These are phyloP conservation scores for Lochmaea crataegi DNA, from an alignment of 2,888 invertebrate genomes.

Conservation along the genomic window DNA sequence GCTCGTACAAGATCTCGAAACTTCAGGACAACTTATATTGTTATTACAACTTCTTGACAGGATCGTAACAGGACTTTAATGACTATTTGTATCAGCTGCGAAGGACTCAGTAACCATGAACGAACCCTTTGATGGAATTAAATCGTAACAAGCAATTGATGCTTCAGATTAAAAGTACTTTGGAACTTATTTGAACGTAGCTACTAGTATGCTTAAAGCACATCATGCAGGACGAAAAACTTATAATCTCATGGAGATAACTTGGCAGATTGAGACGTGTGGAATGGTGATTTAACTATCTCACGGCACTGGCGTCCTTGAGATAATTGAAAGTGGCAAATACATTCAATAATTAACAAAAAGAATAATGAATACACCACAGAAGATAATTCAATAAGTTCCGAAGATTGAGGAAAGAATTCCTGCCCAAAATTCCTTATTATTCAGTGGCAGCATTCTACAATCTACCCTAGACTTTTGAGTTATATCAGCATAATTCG, in stretches of 20 bases:
- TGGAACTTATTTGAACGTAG: neutral
- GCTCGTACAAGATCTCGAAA: constrained; percentile 36
- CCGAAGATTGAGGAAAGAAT: too few species aligned
- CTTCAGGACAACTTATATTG: constrained; percentile 49
- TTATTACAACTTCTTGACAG: constrained; percentile 43
- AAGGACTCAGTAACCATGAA: constrained; percentile 29
- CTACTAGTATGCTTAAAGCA: neutral
- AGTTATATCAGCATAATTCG: too few species aligned
- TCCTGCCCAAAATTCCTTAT: too few species aligned
- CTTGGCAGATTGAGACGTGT: neutral
- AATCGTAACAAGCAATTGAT: constrained; percentile 20
- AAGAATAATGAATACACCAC: too few species aligned
- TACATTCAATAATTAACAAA: too few species aligned
- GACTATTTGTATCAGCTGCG: constrained; percentile 39
- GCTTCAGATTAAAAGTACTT: constrained; percentile 17
- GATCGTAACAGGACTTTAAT: constrained; percentile 41
- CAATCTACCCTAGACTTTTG: too few species aligned
- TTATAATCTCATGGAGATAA: neutral
- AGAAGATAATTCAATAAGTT: too few species aligned
- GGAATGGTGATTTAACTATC: neutral
- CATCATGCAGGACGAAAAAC: neutral
- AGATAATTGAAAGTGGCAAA: too few species aligned
- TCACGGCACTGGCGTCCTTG: neutral
- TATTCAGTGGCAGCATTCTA: too few species aligned
- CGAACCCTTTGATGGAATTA: constrained; percentile 27